These are phyloP conservation scores for Leistus spinibarbis DNA, from an alignment of 2,888 invertebrate species.

Conservation along the genomic window DNA sequence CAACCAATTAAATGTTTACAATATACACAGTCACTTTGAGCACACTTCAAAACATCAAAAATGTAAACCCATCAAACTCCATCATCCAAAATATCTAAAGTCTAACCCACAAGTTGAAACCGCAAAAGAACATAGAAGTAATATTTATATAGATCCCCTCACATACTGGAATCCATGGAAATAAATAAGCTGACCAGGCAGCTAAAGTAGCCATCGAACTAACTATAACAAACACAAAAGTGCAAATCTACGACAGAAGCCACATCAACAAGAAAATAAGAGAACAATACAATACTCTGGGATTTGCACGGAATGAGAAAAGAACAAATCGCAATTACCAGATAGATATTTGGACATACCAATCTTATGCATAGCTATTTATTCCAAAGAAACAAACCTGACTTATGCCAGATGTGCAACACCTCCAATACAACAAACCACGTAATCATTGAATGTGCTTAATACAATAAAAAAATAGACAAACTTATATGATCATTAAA, in stretches of 20 bases:
- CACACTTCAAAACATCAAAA: too few relatives aligned
- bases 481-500: too few relatives aligned
- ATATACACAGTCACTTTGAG: too few relatives aligned
- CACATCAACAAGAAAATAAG: not conserved
- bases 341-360: too few relatives aligned
- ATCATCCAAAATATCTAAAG: too few relatives aligned
- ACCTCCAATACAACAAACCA: not conserved
- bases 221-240: not conserved
- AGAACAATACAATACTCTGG: not conserved
- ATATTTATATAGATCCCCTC: too few relatives aligned
- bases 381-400: not conserved
- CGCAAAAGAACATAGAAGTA: too few relatives aligned
- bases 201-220: not conserved
- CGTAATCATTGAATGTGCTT: not conserved
- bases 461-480: not conserved
- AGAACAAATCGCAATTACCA: not conserved
- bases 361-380: too few relatives aligned
- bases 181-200: not conserved
- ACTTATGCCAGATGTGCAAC: too few relatives aligned
- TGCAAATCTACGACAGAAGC: not conserved
- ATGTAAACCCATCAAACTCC: too few relatives aligned
- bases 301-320: not conserved
- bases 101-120: too few relatives aligned
- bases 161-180: not conserved
- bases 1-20: too few relatives aligned